Percentiles rank a stretch among this genome's conserved stretches.
Evolutionary conservation across 2,113 vertebrate species (phyloP).

Genomic region (Axis porcinus): DNA sequence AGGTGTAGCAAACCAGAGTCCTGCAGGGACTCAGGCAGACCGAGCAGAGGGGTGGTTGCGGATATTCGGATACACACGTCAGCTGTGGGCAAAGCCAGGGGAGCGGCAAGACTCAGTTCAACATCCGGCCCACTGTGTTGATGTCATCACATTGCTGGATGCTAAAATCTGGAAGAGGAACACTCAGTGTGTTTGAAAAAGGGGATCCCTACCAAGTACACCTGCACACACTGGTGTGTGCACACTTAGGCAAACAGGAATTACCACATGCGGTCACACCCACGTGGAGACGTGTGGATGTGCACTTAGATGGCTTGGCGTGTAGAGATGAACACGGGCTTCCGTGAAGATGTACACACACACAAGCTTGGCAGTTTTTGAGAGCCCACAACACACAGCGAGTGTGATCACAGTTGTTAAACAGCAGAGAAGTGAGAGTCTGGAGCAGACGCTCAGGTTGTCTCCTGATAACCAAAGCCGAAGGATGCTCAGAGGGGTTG

Average conservation of each 20-base stretch:
- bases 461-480: neutral
- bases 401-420: neutral
- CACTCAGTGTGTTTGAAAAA: neutral
- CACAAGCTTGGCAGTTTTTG: neutral
- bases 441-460: neutral
- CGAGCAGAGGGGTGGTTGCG: neutral
- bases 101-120: neutral
- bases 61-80: neutral
- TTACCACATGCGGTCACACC: neutral
- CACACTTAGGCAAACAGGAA: neutral
- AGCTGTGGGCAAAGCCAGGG: neutral
- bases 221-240: too few species aligned
- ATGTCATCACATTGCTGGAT: neutral
- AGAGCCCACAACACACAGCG: neutral
- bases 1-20: neutral
- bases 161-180: neutral
- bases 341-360: neutral
- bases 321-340: neutral
- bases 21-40: neutral
- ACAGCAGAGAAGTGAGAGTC: neutral
- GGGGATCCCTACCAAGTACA: neutral
- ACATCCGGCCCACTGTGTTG: neutral
- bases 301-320: fast-evolving
- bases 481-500: neutral
- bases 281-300: neutral